phyloP scores from a whole-genome alignment of 1,140 invertebrate species.

The Bursaphelenchus mucronatus region DNA sequence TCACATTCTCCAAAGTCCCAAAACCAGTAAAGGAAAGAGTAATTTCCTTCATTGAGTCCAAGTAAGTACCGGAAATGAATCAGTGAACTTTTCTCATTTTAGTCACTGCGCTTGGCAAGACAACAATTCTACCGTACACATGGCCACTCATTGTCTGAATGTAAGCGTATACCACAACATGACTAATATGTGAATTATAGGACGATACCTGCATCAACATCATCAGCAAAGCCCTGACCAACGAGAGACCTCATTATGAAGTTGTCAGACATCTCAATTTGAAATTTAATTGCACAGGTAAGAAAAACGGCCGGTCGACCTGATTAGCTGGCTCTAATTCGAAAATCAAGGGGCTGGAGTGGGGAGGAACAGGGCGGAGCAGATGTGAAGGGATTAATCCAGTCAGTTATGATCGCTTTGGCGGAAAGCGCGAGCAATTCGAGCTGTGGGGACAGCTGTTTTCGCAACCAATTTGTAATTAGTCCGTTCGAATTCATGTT shows the following conservation, averaged over 20 bases:
- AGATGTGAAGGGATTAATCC: too few relatives aligned
- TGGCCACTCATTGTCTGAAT: background rate
- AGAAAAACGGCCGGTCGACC: background rate
- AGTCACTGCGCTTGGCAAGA: constrained; percentile 7
- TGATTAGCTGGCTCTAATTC: too few relatives aligned
- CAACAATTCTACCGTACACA: constrained; percentile 5
- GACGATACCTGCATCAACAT: constrained; percentile 2
- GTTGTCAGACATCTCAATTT: constrained; percentile 7
- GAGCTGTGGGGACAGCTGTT: too few relatives aligned
- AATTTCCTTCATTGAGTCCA: constrained; percentile 17
- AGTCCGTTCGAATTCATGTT: too few relatives aligned
- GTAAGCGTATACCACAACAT: constrained; percentile 6
- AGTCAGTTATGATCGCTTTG: too few relatives aligned
- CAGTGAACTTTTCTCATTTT: constrained; percentile 3
- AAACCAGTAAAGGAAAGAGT: background rate
- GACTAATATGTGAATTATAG: background rate
- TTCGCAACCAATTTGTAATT: too few relatives aligned
- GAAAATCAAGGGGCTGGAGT: too few relatives aligned
- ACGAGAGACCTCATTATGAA: constrained; percentile 3
- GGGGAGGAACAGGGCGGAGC: too few relatives aligned
- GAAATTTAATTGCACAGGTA: constrained; percentile 19
- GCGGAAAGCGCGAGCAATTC: too few relatives aligned
- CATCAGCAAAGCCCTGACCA: constrained; percentile 1
- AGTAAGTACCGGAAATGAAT: constrained; percentile 5
- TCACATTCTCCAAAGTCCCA: background rate